Percentiles rank a stretch among this genome's conserved stretches.
Evolutionary conservation across 2,797 vertebrate species (phyloP).

Genomic region (Amphiprion clarkii): DNA sequence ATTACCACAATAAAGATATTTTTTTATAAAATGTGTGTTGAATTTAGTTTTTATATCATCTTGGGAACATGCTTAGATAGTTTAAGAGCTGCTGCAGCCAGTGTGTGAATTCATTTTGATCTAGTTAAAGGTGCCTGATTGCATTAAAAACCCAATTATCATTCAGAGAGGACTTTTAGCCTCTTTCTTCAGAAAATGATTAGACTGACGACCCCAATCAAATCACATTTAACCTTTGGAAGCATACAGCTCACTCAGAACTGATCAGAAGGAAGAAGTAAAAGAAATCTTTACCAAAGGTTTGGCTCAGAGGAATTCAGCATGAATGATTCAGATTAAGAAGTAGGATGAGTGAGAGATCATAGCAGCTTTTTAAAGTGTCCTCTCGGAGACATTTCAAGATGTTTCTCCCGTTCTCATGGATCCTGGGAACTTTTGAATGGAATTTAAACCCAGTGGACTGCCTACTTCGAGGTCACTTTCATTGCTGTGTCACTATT

Average conservation of each 20-base stretch:
- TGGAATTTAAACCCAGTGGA: conserved; percentile 66
- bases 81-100: not conserved
- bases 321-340: not conserved
- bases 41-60: conserved; percentile 7
- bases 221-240: conserved; percentile 63
- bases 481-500: not conserved
- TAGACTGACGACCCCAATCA: conserved; percentile 27
- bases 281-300: conserved; percentile 6
- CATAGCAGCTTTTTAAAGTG: conserved; percentile 3
- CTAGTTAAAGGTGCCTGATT: conserved; percentile 10
- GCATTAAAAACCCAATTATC: conserved; percentile 26
- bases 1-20: conserved; percentile 50
- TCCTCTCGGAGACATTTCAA: conserved; percentile 14
- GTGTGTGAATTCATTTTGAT: not conserved
- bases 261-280: conserved; percentile 28
- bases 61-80: conserved; percentile 8
- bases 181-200: conserved; percentile 56
- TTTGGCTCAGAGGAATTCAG: conserved; percentile 18
- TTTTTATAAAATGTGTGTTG: conserved; percentile 49
- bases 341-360: conserved; percentile 16
- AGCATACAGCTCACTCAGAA: conserved; percentile 1
- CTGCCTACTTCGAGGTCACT: conserved; percentile 76
- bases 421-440: conserved; percentile 60
- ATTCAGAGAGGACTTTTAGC: conserved; percentile 35
- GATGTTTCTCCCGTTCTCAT: conserved; percentile 66